Base-by-base conservation (phyloP, 2,113 vertebrate species). In the Crypturellus undulatus region DNA sequence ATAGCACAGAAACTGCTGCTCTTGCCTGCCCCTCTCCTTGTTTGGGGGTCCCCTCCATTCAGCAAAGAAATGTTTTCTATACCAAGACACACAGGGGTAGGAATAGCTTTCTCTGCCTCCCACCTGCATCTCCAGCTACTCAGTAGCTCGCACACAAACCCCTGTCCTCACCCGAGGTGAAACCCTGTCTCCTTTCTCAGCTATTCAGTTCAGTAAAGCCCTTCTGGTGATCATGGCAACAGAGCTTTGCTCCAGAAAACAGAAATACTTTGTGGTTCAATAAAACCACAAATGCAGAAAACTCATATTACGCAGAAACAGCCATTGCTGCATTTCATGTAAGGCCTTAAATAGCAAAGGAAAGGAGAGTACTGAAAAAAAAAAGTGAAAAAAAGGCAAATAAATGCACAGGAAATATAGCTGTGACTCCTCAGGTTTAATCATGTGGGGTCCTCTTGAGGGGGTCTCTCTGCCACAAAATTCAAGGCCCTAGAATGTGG, bases 221-320 rank as follows among this genome's bases (percentile, higher is more conserved):
- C 38, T 21, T 21, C n/a, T 14, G 6, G 34, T 5, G 1, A 9
- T 32, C 2, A 8, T 3, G 26, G 12, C 2, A 10, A 20, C 49
- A n/a, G 67, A 71, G 60, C 21, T 56, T 56, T 32, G 21, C 28
- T 47, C 8, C 51, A 26, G n/a, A 16, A n/a, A 58, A 38, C 12
- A 47, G 17, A 47, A 30, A 20, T 2, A 3, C 24, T 38, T 32
- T 65, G 60, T 47, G n/a, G 34, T 56, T 51, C 30, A 3, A 1
- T 17, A 52, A 47, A 75, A 63, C 17, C n/a, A 17, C 51, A 40
- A 8, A 40, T 40, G 42, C 71, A 67, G 71, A 40, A 47, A 9
- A 9, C 12, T 38, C 32, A n/a, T 42, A 3, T 28, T 17, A 22
- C 17, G 52, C 47, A 26, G 21, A 38, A 43, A 8, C 11, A 6